A percentile compares a stretch with the other conserved stretches of the same genome.
Conservation (phyloP, 2,888 invertebrate species). For the Druceiella hillmani region DNA sequence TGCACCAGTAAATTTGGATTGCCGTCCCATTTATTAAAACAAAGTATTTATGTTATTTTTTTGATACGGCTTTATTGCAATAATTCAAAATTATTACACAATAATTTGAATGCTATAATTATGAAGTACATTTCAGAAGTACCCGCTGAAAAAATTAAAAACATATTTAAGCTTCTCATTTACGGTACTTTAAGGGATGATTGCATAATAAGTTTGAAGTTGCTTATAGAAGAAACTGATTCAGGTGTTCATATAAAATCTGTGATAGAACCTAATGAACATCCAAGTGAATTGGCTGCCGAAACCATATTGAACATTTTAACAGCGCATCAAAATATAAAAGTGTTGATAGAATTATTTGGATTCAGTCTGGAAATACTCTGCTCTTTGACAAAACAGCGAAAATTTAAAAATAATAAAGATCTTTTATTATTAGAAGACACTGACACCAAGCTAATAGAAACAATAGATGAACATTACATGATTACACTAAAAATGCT, state of each 20-base stretch:
- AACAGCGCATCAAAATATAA: constrained; percentile 28
- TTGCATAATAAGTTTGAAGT: constrained; percentile 17
- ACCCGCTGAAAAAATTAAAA: constrained; percentile 26
- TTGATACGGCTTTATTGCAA: constrained; percentile 36
- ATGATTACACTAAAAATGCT: constrained; percentile 45
- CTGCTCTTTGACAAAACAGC: constrained; percentile 30
- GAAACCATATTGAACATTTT: constrained; percentile 34
- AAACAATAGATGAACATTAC: constrained; percentile 36
- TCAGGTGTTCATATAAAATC: constrained; percentile 38
- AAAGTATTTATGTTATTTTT: constrained; percentile 42
- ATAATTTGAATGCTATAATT: constrained; percentile 36
- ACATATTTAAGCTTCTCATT: too few relatives aligned
- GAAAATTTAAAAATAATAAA: constrained; percentile 29
- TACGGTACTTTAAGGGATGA: constrained; percentile 33
- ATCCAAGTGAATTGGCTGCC: constrained; percentile 30
- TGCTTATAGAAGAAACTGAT: constrained; percentile 35
- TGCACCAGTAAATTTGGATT: constrained; percentile 32
- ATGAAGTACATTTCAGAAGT: constrained; percentile 31
- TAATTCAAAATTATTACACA: constrained; percentile 31
- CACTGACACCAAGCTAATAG: constrained; percentile 32
- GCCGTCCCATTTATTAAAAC: constrained; percentile 33
- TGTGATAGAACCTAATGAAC: constrained; percentile 21
- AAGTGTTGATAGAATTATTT: constrained; percentile 32
- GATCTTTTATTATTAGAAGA: constrained; percentile 36
- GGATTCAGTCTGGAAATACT: constrained; percentile 33